Evolutionary conservation across 2,797 vertebrate genomes (phyloP).

Genomic region (Eospalax fontanierii): DNA sequence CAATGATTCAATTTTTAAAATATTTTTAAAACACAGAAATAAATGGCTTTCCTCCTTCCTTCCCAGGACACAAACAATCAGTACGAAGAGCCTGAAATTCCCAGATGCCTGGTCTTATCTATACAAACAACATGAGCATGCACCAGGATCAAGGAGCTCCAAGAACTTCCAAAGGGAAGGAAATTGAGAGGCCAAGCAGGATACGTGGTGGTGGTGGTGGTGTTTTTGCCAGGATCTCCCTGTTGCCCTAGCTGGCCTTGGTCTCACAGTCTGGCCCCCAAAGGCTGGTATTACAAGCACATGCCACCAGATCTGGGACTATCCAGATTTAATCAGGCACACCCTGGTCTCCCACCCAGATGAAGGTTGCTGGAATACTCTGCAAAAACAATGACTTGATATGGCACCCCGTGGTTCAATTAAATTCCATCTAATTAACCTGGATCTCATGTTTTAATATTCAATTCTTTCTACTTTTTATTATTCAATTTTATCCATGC

Average conservation of each 20-base stretch:
- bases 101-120: not conserved
- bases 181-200: slow-evolving; percentile 8
- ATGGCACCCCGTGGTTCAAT: not conserved
- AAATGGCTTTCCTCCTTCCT: no score
- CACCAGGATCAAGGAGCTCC: slow-evolving; percentile 28
- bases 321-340: slow-evolving; percentile 38
- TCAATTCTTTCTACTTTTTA: not conserved
- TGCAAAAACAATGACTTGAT: slow-evolving; percentile 23
- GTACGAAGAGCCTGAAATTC: not conserved
- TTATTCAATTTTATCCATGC: not conserved
- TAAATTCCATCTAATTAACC: slow-evolving; percentile 3
- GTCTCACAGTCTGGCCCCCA: no score
- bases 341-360: slow-evolving; percentile 22
- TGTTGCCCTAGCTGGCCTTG: no score
- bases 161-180: slow-evolving; percentile 31
- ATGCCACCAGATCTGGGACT: no score
- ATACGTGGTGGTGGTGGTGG: not conserved
- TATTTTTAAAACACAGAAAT: no score
- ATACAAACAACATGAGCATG: not conserved
- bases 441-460: not conserved
- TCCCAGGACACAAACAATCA: not conserved
- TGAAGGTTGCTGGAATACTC: not conserved
- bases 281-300: no score
- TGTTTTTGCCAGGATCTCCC: no score
- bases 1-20: no score